Evolutionary conservation across 2,113 vertebrate genomes (phyloP).

Genomic region (Percina caprodes): DNA sequence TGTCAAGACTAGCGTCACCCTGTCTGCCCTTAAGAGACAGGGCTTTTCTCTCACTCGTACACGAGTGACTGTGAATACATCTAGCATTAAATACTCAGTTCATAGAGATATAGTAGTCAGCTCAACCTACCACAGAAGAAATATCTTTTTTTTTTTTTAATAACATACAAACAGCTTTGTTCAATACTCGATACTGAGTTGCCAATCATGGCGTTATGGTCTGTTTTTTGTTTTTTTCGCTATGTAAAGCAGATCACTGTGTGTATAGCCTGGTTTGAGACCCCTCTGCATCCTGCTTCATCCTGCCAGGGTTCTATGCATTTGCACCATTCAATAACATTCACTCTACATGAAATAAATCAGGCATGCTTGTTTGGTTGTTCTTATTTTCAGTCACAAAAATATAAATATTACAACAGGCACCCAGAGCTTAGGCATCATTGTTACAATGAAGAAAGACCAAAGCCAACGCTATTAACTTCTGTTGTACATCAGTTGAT

Average conservation of each 20-base stretch:
- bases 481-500: conserved; percentile 26
- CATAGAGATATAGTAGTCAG: too few relatives aligned
- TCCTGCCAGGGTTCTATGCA: not conserved
- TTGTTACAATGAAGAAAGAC: conserved; percentile 43
- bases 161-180: too few relatives aligned
- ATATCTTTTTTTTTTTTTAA: too few relatives aligned
- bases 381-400: conserved; percentile 59
- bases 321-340: conserved; percentile 68
- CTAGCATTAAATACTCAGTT: not conserved
- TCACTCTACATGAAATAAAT: conserved; percentile 60
- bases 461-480: conserved; percentile 27
- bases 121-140: too few relatives aligned
- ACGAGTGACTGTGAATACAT: too few relatives aligned
- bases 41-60: not conserved
- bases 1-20: conserved; percentile 11
- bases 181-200: too few relatives aligned
- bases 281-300: too few relatives aligned
- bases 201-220: too few relatives aligned
- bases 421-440: conserved; percentile 53
- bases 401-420: conserved; percentile 53
- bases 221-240: too few relatives aligned
- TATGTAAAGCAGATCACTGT: too few relatives aligned
- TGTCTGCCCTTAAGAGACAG: conserved; percentile 23
- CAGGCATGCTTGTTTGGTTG: conserved; percentile 7
- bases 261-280: too few relatives aligned